Conservation (phyloP, 1,140 invertebrate genomes). For the Bombus turneri region DNA sequence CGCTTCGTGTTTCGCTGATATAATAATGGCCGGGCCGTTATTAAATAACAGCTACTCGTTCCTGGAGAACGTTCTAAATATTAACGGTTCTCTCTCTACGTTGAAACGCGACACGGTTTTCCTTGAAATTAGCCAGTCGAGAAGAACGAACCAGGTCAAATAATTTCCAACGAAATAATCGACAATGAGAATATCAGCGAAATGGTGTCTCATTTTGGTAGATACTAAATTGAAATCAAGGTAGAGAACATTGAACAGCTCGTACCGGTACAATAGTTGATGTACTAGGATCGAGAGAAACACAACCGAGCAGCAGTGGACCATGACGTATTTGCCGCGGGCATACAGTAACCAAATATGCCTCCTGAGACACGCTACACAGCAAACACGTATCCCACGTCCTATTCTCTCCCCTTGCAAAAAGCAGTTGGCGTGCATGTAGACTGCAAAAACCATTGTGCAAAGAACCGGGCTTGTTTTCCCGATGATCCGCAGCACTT, state of each 20-base stretch:
- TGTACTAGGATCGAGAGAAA: neutral
- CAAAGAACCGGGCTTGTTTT: neutral
- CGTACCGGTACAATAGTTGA: neutral
- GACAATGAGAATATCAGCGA: neutral
- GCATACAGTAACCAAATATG: constrained; percentile 43
- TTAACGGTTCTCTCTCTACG: neutral
- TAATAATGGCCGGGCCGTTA: neutral
- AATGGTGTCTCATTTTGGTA: neutral
- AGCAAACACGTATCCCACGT: constrained; percentile 19
- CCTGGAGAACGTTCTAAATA: neutral
- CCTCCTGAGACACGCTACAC: constrained; percentile 30
- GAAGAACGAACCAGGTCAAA: neutral
- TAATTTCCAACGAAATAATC: neutral
- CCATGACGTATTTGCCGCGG: constrained; percentile 34
- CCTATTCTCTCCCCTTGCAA: neutral
- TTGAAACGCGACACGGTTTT: neutral
- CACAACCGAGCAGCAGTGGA: neutral
- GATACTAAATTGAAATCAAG: constrained; percentile 25
- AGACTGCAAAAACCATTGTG: constrained; percentile 16
- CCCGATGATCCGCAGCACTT: neutral
- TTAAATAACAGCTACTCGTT: constrained; percentile 8
- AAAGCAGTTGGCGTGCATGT: neutral
- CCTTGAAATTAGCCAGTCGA: neutral
- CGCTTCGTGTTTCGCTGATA: constrained; percentile 4
- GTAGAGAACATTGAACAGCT: neutral